phyloP scores from a whole-genome alignment of 2,888 invertebrate genomes.

The Pseudolycoriella hygida region DNA sequence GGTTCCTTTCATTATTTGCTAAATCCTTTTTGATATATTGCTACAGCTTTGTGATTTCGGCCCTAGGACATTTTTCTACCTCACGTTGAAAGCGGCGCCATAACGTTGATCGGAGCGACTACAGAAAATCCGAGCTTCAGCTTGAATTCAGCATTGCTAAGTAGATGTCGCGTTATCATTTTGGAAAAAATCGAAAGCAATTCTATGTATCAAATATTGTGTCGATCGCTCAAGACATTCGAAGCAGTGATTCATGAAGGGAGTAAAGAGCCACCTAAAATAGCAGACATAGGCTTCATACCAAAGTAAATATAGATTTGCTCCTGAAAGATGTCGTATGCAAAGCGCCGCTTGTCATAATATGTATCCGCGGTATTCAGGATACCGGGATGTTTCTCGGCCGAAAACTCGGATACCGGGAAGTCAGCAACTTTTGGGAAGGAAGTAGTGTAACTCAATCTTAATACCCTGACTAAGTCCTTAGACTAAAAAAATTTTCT shows the following conservation, averaged over 20 bases:
- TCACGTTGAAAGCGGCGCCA: conserved; percentile 62
- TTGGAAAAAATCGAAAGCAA: conserved; percentile 47
- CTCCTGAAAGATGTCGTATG: too few relatives aligned
- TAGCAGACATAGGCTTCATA: conserved; percentile 6
- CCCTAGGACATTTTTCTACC: conserved; percentile 52
- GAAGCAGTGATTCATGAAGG: conserved; percentile 18
- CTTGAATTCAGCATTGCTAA: conserved; percentile 60
- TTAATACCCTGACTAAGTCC: too few relatives aligned
- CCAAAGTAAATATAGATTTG: too few relatives aligned
- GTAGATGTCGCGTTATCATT: conserved; percentile 59
- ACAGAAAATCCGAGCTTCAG: conserved; percentile 81
- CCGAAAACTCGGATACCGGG: too few relatives aligned
- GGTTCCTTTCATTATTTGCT: background rate
- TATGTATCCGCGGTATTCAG: too few relatives aligned
- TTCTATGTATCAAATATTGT: conserved; percentile 42
- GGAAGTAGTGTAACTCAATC: too few relatives aligned
- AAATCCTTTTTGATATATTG: background rate
- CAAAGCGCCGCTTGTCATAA: too few relatives aligned
- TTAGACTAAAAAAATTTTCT: too few relatives aligned
- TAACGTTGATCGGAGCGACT: conserved; percentile 64
- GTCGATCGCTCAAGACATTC: conserved; percentile 33
- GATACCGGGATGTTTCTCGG: too few relatives aligned
- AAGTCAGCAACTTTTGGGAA: too few relatives aligned
- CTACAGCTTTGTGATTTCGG: background rate
- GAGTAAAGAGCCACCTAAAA: conserved; percentile 1